Evolutionary conservation across 2,888 invertebrate species (phyloP), one percentile per base, ranked within the genome.

Genomic region (Brenthis hecate): DNA sequence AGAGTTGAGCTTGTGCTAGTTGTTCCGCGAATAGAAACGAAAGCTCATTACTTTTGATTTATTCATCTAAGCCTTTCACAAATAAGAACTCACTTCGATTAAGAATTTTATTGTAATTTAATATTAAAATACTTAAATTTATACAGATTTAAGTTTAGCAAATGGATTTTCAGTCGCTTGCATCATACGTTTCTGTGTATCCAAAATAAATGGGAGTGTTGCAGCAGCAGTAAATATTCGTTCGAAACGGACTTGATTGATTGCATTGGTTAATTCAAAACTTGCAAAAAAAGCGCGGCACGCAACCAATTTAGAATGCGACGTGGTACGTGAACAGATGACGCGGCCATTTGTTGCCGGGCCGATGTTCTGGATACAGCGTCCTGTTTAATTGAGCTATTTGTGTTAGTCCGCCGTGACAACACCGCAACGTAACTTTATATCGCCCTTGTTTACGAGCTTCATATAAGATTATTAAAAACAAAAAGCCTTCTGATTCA

Each of bases 301-400:
- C 83, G 78, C 81, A 84, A 81, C 84, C 87, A 88, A 88, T 89
- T 88, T 86, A 84, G 86, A 83, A 84, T 81, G 86, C 86, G 85
- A 85, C 85, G 85, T 80, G 77, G 80, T 80, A 80, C 81, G 81
- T 77, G 84, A 76, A 85, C 85, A 84, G 82, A 86, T 85, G 86
- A 81, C 77, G 76, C 78, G 78, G 74, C 80, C 81, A 84, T 83
- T 84, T 82, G 81, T 84, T 78, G 77, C 77, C 79, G 76, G 75
- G 73, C 77, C 80, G 80, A 81, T 82, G 78, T 80, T 77, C 82
- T 78, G 79, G 76, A 78, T 79, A 79, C 80, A 81, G 80, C 36
- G 80, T 74, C 79, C 80, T 76, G 83, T 84, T 87, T 88, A 90
- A 91, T 90, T 91, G 90, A 88, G 88, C 89, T 85, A 88, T 91